A percentile compares a stretch with the other conserved stretches of the same genome.
phyloP scores from a whole-genome alignment of 2,888 invertebrate genomes.

The Phortica okadai region DNA sequence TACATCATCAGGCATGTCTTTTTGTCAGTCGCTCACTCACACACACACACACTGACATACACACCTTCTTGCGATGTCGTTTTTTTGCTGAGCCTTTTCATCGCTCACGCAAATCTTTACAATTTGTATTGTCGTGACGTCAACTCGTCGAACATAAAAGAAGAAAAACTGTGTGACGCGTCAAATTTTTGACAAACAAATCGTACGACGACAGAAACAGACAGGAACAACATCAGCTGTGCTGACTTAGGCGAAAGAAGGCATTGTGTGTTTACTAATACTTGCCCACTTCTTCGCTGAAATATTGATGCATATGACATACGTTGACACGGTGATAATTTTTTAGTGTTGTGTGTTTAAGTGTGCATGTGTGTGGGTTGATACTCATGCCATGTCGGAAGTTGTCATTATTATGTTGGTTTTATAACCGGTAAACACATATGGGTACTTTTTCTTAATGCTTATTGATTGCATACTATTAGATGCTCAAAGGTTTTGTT shows the following conservation, averaged over 20 bases:
- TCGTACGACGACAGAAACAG: background rate
- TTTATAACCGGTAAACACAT: slow-evolving; percentile 30
- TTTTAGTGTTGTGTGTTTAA: slow-evolving; percentile 44
- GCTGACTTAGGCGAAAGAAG: slow-evolving; percentile 5
- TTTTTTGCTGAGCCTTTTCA: slow-evolving; percentile 32
- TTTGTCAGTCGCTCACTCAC: background rate
- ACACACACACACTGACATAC: background rate
- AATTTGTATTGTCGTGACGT: slow-evolving; percentile 59
- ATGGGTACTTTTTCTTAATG: slow-evolving; percentile 38
- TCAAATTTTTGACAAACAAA: slow-evolving; percentile 28
- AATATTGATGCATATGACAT: slow-evolving; percentile 67
- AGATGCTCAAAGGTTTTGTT: background rate
- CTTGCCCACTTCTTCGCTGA: slow-evolving; percentile 48
- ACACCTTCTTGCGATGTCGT: background rate
- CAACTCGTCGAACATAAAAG: slow-evolving; percentile 26
- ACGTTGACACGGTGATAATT: slow-evolving; percentile 60
- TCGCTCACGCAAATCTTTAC: slow-evolving; percentile 44
- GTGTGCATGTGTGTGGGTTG: background rate
- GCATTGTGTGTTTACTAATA: background rate
- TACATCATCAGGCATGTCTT: slow-evolving; percentile 6
- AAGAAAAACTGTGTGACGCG: slow-evolving; percentile 25
- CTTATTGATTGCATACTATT: slow-evolving; percentile 29
- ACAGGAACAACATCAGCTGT: slow-evolving; percentile 5
- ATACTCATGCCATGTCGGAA: background rate
- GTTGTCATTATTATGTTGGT: slow-evolving; percentile 27